A percentile compares a stretch with the other conserved stretches of the same genome.
These are phyloP conservation scores for Diplodus sargus DNA, from an alignment of 2,797 vertebrate genomes.

Conservation along the genomic window DNA sequence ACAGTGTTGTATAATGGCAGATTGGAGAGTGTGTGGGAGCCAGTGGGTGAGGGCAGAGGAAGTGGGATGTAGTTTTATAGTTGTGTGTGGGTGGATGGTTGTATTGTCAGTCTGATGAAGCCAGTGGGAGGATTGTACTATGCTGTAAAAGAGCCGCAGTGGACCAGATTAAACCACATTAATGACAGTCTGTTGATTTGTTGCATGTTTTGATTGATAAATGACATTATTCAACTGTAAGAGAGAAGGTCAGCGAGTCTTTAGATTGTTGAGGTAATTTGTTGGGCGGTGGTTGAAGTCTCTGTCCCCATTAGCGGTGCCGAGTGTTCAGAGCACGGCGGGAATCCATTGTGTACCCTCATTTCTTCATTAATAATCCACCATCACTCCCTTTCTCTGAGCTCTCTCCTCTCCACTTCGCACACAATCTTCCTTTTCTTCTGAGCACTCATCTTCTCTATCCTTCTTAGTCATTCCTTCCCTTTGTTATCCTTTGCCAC, in stretches of 20 bases:
- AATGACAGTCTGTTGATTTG: slow-evolving; percentile 29
- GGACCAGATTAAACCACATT: slow-evolving; percentile 28
- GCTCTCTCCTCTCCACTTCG: slow-evolving; percentile 39
- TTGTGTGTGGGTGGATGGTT: slow-evolving; percentile 48
- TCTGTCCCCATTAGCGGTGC: slow-evolving; percentile 56
- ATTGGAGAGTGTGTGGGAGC: slow-evolving; percentile 40
- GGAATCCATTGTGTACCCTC: slow-evolving; percentile 68
- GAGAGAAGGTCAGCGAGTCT: slow-evolving; percentile 7
- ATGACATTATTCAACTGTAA: slow-evolving; percentile 26
- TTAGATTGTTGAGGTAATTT: slow-evolving; percentile 41
- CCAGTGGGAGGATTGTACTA: slow-evolving; percentile 15
- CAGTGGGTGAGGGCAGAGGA: slow-evolving; percentile 48
- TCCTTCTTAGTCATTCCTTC: slow-evolving; percentile 68
- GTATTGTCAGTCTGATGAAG: slow-evolving; percentile 25
- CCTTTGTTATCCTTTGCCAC: slow-evolving; percentile 66
- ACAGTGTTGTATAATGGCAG: background rate
- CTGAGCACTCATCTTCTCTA: slow-evolving; percentile 35
- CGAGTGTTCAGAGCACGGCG: slow-evolving; percentile 56
- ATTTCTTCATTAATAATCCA: slow-evolving; percentile 74
- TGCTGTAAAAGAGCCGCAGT: background rate
- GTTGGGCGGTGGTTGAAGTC: slow-evolving; percentile 51
- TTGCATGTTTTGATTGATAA: slow-evolving; percentile 25
- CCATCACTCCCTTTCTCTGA: slow-evolving; percentile 63
- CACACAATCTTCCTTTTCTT: slow-evolving; percentile 61
- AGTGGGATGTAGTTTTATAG: slow-evolving; percentile 45